Conservation (phyloP, 1,140 invertebrate genomes). For the Drosophila burlai region DNA sequence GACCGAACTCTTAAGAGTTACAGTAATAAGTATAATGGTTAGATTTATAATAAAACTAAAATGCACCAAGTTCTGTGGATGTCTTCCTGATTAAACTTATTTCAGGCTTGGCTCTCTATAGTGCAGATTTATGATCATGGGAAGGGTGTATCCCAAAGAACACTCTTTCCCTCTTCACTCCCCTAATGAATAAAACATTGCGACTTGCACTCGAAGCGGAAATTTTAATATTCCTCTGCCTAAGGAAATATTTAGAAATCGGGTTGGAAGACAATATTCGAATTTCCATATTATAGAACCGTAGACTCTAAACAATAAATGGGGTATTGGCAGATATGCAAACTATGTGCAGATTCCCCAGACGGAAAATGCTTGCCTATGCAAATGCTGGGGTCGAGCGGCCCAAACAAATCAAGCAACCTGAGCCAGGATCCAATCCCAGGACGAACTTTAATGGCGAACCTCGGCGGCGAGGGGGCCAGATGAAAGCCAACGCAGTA, state of each 20-base stretch:
- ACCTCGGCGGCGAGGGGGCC: neutral
- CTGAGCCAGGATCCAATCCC: conserved; percentile 13
- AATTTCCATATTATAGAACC: conserved; percentile 35
- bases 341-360: conserved; percentile 57
- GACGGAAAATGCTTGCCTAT: conserved; percentile 68
- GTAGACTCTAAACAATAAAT: conserved; percentile 13
- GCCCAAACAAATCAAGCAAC: conserved; percentile 30
- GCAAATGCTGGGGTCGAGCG: conserved; percentile 57
- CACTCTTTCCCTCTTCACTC: neutral
- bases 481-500: conserved; percentile 33
- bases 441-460: conserved; percentile 43
- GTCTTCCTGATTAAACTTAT: neutral
- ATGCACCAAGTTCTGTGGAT: neutral
- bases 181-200: conserved; percentile 38
- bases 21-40: neutral
- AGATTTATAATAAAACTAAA: neutral
- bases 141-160: neutral
- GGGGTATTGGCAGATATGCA: conserved; percentile 58
- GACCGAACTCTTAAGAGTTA: neutral
- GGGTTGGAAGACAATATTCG: conserved; percentile 27
- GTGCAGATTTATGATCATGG: neutral
- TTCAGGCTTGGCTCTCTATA: neutral
- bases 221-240: conserved; percentile 33
- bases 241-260: conserved; percentile 30
- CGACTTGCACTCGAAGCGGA: conserved; percentile 1